Evolutionary conservation across 2,797 vertebrate genomes (phyloP).

Genomic region (Psittacula derbiana): DNA sequence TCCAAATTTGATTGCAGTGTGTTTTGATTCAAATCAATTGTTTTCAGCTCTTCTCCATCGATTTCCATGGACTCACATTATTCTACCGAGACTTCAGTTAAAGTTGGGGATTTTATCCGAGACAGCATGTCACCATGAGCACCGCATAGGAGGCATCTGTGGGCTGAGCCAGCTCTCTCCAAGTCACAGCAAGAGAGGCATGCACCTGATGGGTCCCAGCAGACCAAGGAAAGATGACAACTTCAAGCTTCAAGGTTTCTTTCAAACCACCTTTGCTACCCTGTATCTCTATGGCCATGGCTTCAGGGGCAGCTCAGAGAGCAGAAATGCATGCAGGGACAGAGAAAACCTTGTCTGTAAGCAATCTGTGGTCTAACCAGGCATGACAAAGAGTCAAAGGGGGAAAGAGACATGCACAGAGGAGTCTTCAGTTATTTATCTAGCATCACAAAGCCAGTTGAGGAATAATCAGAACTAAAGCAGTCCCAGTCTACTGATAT

Average conservation of each 20-base stretch:
- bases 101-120: neutral
- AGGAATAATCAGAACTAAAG: neutral
- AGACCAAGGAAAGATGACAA: neutral
- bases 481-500: too few species aligned
- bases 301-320: neutral
- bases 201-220: neutral
- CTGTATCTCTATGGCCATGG: accelerated
- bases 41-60: slow-evolving; percentile 67
- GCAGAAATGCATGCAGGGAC: neutral
- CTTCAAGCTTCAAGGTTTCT: neutral
- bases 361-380: neutral
- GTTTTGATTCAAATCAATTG: slow-evolving; percentile 72
- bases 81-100: slow-evolving; percentile 8
- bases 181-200: neutral
- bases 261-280: neutral
- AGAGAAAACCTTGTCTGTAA: neutral
- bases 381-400: accelerated
- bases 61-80: slow-evolving; percentile 57
- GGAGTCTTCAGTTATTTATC: neutral
- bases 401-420: neutral
- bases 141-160: accelerated
- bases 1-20: slow-evolving; percentile 64
- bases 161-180: neutral
- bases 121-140: accelerated
- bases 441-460: neutral